Conservation (phyloP, 1,140 invertebrate genomes). For the Drosophila nigromelanica region DNA sequence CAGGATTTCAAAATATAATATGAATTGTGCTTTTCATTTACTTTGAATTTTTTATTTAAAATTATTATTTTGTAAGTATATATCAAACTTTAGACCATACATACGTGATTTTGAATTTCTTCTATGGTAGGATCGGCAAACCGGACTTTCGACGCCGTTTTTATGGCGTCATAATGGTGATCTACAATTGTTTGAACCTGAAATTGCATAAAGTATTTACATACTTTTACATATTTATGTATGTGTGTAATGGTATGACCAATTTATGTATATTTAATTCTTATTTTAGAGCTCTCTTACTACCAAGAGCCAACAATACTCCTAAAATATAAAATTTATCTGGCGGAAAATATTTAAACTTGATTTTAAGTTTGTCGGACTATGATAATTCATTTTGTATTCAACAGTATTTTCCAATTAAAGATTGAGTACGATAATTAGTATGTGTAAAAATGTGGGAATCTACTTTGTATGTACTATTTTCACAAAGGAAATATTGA, state of each 20-base stretch:
- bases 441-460: no score
- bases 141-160: slow-evolving; percentile 92
- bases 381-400: no score
- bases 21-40: background rate
- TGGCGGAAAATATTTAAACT: no score
- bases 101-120: slow-evolving; percentile 73
- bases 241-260: background rate
- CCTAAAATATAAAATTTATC: no score
- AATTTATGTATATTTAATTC: slow-evolving; percentile 1
- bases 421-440: no score
- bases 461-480: no score
- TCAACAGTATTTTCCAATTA: no score
- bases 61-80: slow-evolving; percentile 30
- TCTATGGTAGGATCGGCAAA: slow-evolving; percentile 90
- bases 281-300: no score
- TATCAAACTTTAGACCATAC: slow-evolving; percentile 45
- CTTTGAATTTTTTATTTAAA: slow-evolving; percentile 31
- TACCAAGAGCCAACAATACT: background rate
- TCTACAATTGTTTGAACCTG: slow-evolving; percentile 97
- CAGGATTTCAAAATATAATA: background rate
- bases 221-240: slow-evolving; percentile 19
- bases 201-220: slow-evolving; percentile 70
- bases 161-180: slow-evolving; percentile 91
- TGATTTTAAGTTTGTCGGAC: no score
- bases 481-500: no score